These are phyloP conservation scores for Charanyca ferruginea DNA, from an alignment of 2,888 invertebrate species.

Conservation along the genomic window DNA sequence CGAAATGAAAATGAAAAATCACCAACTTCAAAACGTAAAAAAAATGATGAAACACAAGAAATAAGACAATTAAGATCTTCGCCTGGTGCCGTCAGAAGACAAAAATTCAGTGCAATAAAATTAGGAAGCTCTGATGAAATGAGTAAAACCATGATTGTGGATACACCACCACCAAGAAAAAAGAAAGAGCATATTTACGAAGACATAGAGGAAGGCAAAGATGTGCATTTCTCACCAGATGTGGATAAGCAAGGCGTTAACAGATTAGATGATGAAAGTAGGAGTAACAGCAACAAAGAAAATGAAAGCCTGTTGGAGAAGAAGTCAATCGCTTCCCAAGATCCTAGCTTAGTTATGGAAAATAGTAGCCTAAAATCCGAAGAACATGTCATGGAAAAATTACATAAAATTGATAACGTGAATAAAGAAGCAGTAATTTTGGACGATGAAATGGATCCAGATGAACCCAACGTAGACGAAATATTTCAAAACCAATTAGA, in stretches of 20 bases:
- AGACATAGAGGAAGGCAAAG: slow-evolving; percentile 90
- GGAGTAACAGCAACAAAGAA: slow-evolving; percentile 82
- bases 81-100: slow-evolving; percentile 91
- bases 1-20: slow-evolving; percentile 84
- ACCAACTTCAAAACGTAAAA: slow-evolving; percentile 83
- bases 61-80: slow-evolving; percentile 92
- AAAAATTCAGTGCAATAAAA: slow-evolving; percentile 88
- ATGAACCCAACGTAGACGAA: slow-evolving; percentile 86
- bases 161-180: slow-evolving; percentile 86
- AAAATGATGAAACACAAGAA: slow-evolving; percentile 91
- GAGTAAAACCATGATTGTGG: slow-evolving; percentile 86
- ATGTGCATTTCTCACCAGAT: slow-evolving; percentile 87
- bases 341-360: slow-evolving; percentile 86
- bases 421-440: slow-evolving; percentile 82
- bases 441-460: slow-evolving; percentile 84
- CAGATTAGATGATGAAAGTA: slow-evolving; percentile 74
- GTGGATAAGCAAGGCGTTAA: slow-evolving; percentile 74
- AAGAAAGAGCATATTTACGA: slow-evolving; percentile 92
- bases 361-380: slow-evolving; percentile 79
- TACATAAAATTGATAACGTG: slow-evolving; percentile 80
- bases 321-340: slow-evolving; percentile 86
- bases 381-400: slow-evolving; percentile 87
- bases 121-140: slow-evolving; percentile 89
- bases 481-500: slow-evolving; percentile 85
- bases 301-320: slow-evolving; percentile 86